These are phyloP conservation scores for Calameuta idolon DNA, from an alignment of 2,888 invertebrate genomes.

Conservation along the genomic window DNA sequence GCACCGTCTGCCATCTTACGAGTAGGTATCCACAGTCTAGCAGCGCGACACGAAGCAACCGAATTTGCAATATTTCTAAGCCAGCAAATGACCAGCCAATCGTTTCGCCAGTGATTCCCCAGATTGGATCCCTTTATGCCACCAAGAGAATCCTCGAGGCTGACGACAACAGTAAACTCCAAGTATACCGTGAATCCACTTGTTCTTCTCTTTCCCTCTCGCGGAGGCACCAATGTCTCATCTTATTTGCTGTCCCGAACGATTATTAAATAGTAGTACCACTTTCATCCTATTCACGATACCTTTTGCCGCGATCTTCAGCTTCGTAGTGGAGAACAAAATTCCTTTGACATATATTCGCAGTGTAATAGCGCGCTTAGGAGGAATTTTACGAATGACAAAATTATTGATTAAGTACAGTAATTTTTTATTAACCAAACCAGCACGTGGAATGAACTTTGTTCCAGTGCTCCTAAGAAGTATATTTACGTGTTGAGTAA, in stretches of 20 bases:
- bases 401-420: too few species aligned
- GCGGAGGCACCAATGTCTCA: background rate
- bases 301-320: background rate
- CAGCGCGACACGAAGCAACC: background rate
- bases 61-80: conserved; percentile 14
- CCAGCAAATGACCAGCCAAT: conserved; percentile 5
- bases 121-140: background rate
- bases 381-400: background rate
- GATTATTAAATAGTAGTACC: background rate
- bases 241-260: background rate
- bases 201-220: background rate
- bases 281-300: background rate
- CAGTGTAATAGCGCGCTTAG: background rate
- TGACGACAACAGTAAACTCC: conserved; percentile 17
- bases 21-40: background rate
- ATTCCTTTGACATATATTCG: background rate
- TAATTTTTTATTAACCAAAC: too few species aligned
- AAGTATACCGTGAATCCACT: conserved; percentile 9
- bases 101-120: background rate
- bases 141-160: background rate
- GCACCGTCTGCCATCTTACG: background rate
- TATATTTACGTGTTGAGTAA: too few species aligned
- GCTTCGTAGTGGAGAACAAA: background rate
- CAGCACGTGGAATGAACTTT: too few species aligned
- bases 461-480: too few species aligned